A percentile compares a stretch with the other conserved stretches of the same genome.
These are phyloP conservation scores for Coelopa frigida DNA, from an alignment of 1,140 invertebrate species.

Conservation along the genomic window DNA sequence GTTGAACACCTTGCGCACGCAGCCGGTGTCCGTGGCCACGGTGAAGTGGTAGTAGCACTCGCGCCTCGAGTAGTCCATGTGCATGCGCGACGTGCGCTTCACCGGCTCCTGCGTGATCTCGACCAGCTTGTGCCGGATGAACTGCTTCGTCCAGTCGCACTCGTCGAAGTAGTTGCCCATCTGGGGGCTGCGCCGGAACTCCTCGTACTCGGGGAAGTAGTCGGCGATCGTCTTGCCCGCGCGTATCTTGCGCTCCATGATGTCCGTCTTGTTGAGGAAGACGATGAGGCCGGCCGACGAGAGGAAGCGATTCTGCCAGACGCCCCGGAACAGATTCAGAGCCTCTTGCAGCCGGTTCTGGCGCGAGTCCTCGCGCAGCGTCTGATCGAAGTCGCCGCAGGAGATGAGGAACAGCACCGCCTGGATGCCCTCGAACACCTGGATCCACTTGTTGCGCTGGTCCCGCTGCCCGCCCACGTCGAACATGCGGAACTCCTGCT, in stretches of 20 bases:
- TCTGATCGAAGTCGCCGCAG: constrained; percentile 70
- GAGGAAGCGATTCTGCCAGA: constrained; percentile 72
- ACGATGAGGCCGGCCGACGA: constrained; percentile 66
- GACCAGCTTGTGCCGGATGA: constrained; percentile 60
- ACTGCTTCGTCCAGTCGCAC: constrained; percentile 57
- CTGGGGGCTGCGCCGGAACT: constrained; percentile 45
- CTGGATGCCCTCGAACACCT: constrained; percentile 74
- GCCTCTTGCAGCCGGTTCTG: constrained; percentile 67
- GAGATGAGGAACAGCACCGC: constrained; percentile 73
- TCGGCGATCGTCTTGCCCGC: constrained; percentile 55
- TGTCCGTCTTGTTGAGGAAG: constrained; percentile 78
- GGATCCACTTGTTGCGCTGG: constrained; percentile 77
- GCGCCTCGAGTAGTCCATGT: constrained; percentile 34
- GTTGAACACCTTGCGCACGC: constrained; percentile 61
- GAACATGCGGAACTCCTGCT: constrained; percentile 67
- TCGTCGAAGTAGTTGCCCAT: constrained; percentile 49
- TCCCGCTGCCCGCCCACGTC: constrained; percentile 76
- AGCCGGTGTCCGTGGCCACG: constrained; percentile 64
- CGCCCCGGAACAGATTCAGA: constrained; percentile 62
- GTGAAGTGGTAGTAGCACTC: constrained; percentile 66
- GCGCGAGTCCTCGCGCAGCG: constrained; percentile 59
- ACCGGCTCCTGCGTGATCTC: constrained; percentile 40
- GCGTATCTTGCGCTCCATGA: constrained; percentile 62
- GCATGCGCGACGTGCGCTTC: constrained; percentile 36
- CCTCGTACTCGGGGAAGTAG: constrained; percentile 59